Conservation (phyloP, 2,113 vertebrate species). For the Semnornis frantzii region DNA sequence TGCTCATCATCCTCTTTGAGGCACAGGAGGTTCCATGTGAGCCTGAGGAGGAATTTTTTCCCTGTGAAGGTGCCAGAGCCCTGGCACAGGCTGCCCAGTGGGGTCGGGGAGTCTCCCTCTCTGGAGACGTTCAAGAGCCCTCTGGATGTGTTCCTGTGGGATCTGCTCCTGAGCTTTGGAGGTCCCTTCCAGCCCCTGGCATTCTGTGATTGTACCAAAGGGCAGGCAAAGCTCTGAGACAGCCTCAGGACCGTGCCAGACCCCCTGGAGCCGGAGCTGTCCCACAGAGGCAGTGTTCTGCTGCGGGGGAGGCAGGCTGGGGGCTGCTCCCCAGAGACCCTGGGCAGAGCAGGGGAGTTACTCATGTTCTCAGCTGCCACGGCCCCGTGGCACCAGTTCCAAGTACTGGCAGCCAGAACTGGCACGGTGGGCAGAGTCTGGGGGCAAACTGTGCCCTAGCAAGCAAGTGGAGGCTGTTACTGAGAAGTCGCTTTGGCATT, state of each 20-base stretch:
- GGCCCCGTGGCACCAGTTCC: rapidly evolving
- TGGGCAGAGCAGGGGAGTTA: background rate
- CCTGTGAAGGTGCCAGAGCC: no score
- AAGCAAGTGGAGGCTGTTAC: background rate
- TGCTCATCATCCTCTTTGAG: background rate
- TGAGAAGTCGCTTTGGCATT: background rate
- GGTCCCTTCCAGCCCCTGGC: no score
- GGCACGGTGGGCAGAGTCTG: background rate
- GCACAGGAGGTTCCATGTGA: no score
- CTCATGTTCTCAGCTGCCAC: background rate
- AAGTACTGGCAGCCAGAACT: rapidly evolving
- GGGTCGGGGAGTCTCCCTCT: no score
- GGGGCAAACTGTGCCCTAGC: background rate
- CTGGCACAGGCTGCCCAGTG: no score
- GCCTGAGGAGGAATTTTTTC: no score
- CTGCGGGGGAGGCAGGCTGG: rapidly evolving
- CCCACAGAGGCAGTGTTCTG: rapidly evolving
- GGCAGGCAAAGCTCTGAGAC: background rate
- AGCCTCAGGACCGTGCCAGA: rapidly evolving
- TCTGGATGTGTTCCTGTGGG: no score
- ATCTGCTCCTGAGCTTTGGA: no score
- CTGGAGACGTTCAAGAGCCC: no score
- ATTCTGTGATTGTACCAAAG: background rate
- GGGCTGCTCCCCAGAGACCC: background rate
- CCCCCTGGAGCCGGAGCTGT: rapidly evolving